phyloP scores from a whole-genome alignment of 2,888 invertebrate species.

The Criorhina ranunculi region DNA sequence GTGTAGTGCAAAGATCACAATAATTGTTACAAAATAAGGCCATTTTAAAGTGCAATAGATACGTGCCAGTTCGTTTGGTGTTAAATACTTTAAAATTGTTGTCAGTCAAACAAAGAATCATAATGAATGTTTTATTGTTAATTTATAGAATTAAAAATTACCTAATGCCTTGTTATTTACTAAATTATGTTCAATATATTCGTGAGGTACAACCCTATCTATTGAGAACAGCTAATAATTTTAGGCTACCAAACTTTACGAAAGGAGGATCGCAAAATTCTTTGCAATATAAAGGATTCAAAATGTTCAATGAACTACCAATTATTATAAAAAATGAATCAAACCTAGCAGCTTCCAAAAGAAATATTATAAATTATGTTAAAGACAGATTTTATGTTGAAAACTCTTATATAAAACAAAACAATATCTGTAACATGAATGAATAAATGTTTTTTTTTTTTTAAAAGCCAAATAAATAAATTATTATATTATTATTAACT shows the following conservation, averaged over 20 bases:
- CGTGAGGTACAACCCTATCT: neutral
- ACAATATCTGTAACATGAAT: no score
- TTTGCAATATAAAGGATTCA: neutral
- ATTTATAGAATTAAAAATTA: neutral
- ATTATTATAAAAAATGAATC: neutral
- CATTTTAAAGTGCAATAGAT: slow-evolving; percentile 13
- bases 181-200: neutral
- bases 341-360: no score
- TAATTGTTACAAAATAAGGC: no score
- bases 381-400: no score
- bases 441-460: no score
- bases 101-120: slow-evolving; percentile 15
- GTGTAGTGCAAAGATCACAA: neutral
- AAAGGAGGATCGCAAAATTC: neutral
- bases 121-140: slow-evolving; percentile 12
- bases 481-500: no score
- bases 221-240: neutral
- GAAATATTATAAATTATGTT: no score
- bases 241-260: neutral
- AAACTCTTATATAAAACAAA: no score
- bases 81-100: slow-evolving; percentile 7
- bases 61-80: slow-evolving; percentile 4
- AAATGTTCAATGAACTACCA: neutral
- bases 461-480: no score
- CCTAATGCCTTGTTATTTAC: neutral